These are phyloP conservation scores for Pterocles orientalis DNA, from an alignment of 2,113 vertebrate genomes.

Conservation along the genomic window DNA sequence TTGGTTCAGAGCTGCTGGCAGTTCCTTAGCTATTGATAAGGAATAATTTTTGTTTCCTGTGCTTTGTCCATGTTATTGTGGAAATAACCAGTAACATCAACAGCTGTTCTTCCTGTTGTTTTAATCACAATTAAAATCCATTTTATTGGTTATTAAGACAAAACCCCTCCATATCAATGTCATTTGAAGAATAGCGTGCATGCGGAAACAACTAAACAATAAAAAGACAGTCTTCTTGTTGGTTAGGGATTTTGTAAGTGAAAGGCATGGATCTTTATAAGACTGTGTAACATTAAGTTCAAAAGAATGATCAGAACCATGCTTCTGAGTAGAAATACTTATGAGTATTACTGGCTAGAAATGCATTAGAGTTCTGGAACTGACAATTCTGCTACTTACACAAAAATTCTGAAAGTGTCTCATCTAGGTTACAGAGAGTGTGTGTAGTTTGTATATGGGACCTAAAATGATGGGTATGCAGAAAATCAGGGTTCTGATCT, in stretches of 20 bases:
- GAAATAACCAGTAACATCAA: neutral
- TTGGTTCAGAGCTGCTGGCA: neutral
- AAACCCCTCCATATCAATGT: rapidly evolving
- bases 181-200: neutral
- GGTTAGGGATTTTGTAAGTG: neutral
- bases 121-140: neutral
- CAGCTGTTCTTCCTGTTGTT: neutral
- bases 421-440: rapidly evolving
- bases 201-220: neutral
- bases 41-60: neutral
- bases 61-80: neutral
- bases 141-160: neutral
- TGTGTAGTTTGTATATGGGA: neutral
- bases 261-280: neutral
- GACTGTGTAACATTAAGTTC: neutral
- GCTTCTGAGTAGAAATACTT: neutral
- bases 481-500: neutral
- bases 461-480: neutral
- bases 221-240: neutral
- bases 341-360: neutral
- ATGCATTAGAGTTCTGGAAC: neutral
- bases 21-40: neutral
- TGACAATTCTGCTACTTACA: neutral
- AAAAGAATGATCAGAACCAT: neutral
- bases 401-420: neutral